phyloP scores from a whole-genome alignment of 2,888 invertebrate genomes.

The Cataglyphis rosenhaueri region DNA sequence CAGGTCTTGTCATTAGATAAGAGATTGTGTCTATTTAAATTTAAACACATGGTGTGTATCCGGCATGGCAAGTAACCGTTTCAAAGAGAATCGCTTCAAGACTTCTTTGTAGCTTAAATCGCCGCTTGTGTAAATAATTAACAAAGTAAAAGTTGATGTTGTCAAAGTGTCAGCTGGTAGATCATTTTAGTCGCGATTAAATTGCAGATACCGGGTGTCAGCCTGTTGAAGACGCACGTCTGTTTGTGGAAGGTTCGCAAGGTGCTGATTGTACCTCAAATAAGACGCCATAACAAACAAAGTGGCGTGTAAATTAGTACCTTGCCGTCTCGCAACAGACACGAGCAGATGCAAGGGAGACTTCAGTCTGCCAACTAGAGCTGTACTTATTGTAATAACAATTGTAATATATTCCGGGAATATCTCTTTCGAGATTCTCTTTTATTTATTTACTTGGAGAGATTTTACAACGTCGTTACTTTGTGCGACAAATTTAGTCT shows the following conservation, averaged over 20 bases:
- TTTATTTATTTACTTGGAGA: not conserved
- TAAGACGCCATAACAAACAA: constrained; percentile 6
- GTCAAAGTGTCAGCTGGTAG: not conserved
- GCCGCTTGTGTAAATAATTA: not conserved
- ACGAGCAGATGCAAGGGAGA: not conserved
- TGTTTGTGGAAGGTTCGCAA: constrained; percentile 2
- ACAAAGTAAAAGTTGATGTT: constrained; percentile 10
- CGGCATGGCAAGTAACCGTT: not conserved
- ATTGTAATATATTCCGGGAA: not conserved
- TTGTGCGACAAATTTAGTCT: not conserved
- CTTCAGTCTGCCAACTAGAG: not conserved
- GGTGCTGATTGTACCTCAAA: constrained; percentile 41
- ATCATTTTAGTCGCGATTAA: not conserved
- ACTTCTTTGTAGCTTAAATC: not conserved
- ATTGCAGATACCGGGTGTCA: not conserved
- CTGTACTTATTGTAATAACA: not conserved
- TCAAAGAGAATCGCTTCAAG: not conserved
- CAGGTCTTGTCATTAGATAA: not conserved
- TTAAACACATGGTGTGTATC: not conserved
- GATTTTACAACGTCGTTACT: not conserved
- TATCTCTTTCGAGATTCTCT: not conserved
- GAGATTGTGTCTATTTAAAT: not conserved
- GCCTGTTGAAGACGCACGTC: not conserved
- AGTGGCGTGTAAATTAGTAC: constrained; percentile 13
- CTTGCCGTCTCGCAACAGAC: not conserved